phyloP scores from a whole-genome alignment of 2,888 invertebrate genomes.

The Nephrotoma flavescens region DNA sequence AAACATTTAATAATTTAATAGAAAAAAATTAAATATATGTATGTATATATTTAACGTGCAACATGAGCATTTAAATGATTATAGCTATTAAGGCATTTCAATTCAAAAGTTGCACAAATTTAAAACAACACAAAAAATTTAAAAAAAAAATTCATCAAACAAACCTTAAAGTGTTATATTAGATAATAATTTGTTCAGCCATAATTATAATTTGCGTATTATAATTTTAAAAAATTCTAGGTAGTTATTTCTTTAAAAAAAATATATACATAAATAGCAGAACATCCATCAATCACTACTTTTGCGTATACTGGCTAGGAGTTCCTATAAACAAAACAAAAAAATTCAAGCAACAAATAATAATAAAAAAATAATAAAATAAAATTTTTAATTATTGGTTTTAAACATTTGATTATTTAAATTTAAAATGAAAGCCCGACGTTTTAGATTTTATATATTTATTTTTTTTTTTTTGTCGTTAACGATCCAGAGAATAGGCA shows the following conservation, averaged over 20 bases:
- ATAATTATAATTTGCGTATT: neutral
- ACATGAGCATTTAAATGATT: slow-evolving; percentile 1
- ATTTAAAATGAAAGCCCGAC: neutral
- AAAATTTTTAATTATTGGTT: neutral
- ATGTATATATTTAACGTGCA: neutral
- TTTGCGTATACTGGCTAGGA: slow-evolving; percentile 31
- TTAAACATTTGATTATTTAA: slow-evolving; percentile 6
- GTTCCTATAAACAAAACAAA: slow-evolving; percentile 22
- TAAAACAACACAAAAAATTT: neutral
- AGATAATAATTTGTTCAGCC: neutral
- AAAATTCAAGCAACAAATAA: slow-evolving; percentile 20
- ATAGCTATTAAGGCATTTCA: neutral
- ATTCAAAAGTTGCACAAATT: neutral
- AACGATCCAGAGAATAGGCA: too few species aligned
- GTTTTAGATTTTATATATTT: neutral
- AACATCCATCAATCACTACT: slow-evolving; percentile 18
- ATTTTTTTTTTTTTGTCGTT: neutral
- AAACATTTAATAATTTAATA: neutral
- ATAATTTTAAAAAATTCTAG: neutral
- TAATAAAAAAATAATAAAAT: slow-evolving; percentile 5
- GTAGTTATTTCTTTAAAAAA: neutral
- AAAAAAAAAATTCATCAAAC: neutral
- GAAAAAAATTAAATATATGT: neutral
- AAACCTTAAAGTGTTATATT: neutral
- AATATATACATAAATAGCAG: neutral